Base-by-base conservation (phyloP, 1,140 invertebrate genomes). In the Halyomorpha halys region DNA sequence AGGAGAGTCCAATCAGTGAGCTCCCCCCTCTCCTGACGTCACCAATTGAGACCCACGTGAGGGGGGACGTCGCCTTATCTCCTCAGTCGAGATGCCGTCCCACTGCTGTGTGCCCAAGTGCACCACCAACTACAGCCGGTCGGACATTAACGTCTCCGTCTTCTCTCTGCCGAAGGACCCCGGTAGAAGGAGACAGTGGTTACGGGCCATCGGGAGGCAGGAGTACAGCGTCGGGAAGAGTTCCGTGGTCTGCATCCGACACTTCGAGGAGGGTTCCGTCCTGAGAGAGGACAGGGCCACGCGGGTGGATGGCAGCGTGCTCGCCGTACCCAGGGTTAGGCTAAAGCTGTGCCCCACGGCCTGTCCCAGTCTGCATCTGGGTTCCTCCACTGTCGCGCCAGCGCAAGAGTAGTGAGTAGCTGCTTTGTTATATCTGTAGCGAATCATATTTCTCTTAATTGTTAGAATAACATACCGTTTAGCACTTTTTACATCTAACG, bases 21-120 rank as follows among this genome's bases (percentile, higher is more conserved):
- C 21, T 14, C 47, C 47, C 47, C 16, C 21, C 47, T 9, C n/a
- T 11, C 47, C 47, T 49, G 47, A 49, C 47, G 47, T 49, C 47
- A 49, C 47, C 47, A 49, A 49, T 49, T 49, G n/a, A 49, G 47
- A 49, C 47, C 47, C 47, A 49, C 47, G 47, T 49, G 21, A 49
- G n/a, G n/a, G 47, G 47, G 47, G 47, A 18, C 19, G 34, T 11
- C 1, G 53, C 15, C 23, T 56, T 56, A 56, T 56, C 53, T 23
- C 11, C 11, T 56, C 53, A 56, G 53, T 56, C 19, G 47, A 21
- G 47, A 56, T 56, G 53, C 53, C 53, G 18, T 56, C 53, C 18
- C 53, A 56, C 19, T 56, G 53, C 23, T 56, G 53, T 21, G 53
- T 56, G 53, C 18, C 19, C 19, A 56, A 25, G 53, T 56, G 53